A percentile compares a stretch with the other conserved stretches of the same genome.
Evolutionary conservation across 2,797 vertebrate species (phyloP).

Genomic region (Lepilemur septentrionalis): DNA sequence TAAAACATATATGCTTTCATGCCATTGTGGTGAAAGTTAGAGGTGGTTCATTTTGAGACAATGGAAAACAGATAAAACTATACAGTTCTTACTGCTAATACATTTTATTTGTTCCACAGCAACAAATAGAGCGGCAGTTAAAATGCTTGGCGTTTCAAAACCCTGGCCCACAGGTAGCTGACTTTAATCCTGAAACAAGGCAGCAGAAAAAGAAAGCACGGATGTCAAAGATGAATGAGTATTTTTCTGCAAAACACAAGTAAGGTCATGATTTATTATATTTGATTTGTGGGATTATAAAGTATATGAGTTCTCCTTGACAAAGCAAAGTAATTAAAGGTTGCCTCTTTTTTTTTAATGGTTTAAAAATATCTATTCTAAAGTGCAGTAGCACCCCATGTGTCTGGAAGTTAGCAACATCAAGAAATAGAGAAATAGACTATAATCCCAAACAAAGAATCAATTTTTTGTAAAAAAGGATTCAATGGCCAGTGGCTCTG

Average conservation of each 20-base stretch:
- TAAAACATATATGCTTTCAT: neutral
- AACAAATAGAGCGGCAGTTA: slow-evolving; percentile 85
- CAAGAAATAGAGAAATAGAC: neutral
- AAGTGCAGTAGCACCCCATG: neutral
- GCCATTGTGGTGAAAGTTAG: neutral
- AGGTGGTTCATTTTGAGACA: neutral
- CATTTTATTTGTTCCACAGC: slow-evolving; percentile 70
- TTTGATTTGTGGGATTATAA: slow-evolving; percentile 15
- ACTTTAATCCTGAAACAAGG: slow-evolving; percentile 87
- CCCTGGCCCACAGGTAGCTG: slow-evolving; percentile 86
- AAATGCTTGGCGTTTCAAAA: slow-evolving; percentile 87
- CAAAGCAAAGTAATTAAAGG: neutral
- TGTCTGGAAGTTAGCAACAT: neutral
- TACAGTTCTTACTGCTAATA: neutral
- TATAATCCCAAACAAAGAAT: neutral
- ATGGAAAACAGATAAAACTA: neutral
- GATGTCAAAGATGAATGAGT: slow-evolving; percentile 84
- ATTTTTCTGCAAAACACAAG: slow-evolving; percentile 79
- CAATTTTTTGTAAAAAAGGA: neutral
- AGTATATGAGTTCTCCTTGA: neutral
- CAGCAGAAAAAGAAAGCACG: slow-evolving; percentile 83
- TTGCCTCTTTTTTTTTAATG: neutral
- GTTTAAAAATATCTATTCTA: slow-evolving; percentile 11
- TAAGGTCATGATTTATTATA: slow-evolving; percentile 77
- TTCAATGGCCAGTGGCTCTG: neutral